These are phyloP conservation scores for Colistium nudipinnis DNA, from an alignment of 2,113 vertebrate species.

Conservation along the genomic window DNA sequence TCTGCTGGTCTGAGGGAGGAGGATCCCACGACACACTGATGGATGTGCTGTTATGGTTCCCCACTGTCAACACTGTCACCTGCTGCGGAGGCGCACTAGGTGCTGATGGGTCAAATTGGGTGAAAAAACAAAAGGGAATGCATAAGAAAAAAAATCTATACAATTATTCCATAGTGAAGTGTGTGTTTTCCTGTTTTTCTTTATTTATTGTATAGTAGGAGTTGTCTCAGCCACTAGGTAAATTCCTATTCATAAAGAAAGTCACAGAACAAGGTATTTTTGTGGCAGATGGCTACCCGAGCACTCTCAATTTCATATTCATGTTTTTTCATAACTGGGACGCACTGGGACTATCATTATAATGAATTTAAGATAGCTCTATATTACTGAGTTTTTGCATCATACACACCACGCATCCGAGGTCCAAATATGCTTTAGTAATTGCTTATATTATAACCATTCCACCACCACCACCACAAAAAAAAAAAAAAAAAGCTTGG, in stretches of 20 bases:
- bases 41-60: conserved; percentile 95
- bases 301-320: conserved; percentile 44
- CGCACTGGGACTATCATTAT: conserved; percentile 14
- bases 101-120: conserved; percentile 84
- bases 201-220: conserved; percentile 27
- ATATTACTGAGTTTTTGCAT: conserved; percentile 37
- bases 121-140: conserved; percentile 15
- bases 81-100: conserved; percentile 96
- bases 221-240: conserved; percentile 34
- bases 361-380: conserved; percentile 28
- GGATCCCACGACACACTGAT: conserved; percentile 99
- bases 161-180: conserved; percentile 14
- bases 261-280: conserved; percentile 41
- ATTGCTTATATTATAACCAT: conserved; percentile 31
- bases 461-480: too few relatives aligned
- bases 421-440: conserved; percentile 30
- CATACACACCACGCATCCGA: conserved; percentile 22
- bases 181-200: neutral
- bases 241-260: conserved; percentile 58
- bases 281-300: conserved; percentile 50
- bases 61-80: conserved; percentile 94
- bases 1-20: conserved; percentile 93
- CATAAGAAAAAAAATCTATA: conserved; percentile 42
- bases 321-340: conserved; percentile 2
- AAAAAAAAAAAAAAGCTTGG: conserved; percentile 42